Base-by-base conservation (phyloP, 1,140 invertebrate species). In the Drosophila azteca region DNA sequence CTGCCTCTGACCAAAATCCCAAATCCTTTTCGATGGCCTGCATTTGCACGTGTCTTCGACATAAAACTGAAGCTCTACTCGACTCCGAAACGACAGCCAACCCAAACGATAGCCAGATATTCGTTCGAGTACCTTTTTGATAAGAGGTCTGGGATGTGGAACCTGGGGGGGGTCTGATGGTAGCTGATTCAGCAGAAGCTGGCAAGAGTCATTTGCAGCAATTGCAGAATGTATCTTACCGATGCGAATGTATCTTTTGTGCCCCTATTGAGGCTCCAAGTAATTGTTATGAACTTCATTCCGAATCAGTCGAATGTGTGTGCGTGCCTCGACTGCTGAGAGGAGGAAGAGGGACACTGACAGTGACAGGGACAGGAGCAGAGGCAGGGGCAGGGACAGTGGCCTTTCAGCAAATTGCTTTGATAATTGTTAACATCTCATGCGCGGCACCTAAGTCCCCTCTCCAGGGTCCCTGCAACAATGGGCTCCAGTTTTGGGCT, bases 251-350 rank as follows among this genome's bases (percentile, higher is more conserved):
- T 65, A 74, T 77, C 74, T 77, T 70, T 58, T 63, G 71, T 75
- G 52, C 71, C 69, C 71, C 31, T 8, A 54, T 74, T 74, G 55
- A 64, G 49, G 53, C 68, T 9, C 52, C 65, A 48, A 58, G 82
- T 87, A 87, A 87, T 87, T 87, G 82, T 81, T 87, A 87, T 87
- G 82, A 87, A 87, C 82, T 87, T 70, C 74, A 69, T 74, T 77
- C 55, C 72, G 60, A 51, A 61, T 60, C 51, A 51, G 70, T 71
- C 48, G 43, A 51, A 54, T 63, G 45, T 72, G 52, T 17, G 62
- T 74, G 81, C 81, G 80, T 83, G 81, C 73, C 41, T 17, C 29
- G 68, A 69, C 66, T 74, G 62, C 29, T 26, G 44, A 77, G 64
- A 46, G 52, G 6, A 8, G 26, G 5, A 5, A 17, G 2, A 5